These are phyloP conservation scores for Polymixis flavicincta DNA, from an alignment of 2,888 invertebrate genomes.

Conservation along the genomic window DNA sequence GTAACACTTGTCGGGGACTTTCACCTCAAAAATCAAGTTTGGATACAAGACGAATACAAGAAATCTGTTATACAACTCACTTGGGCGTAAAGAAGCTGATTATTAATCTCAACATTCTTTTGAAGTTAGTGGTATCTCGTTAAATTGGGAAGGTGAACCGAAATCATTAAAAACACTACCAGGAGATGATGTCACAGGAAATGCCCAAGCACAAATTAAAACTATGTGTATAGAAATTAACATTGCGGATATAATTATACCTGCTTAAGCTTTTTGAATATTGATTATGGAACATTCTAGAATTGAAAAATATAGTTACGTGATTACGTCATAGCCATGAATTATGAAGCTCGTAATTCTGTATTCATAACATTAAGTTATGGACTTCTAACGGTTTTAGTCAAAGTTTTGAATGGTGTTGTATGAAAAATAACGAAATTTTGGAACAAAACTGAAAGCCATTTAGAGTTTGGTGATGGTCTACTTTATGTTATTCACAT, in stretches of 20 bases:
- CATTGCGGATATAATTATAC: background rate
- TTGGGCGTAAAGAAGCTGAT: constrained; percentile 69
- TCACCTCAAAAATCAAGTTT: constrained; percentile 84
- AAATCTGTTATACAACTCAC: constrained; percentile 83
- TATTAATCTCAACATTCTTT: constrained; percentile 62
- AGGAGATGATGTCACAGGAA: background rate
- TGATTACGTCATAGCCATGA: background rate
- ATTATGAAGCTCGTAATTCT: background rate
- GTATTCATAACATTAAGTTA: background rate
- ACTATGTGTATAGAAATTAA: background rate
- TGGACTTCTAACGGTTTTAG: background rate
- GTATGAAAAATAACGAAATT: background rate
- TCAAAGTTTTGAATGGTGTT: background rate
- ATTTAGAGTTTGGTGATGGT: background rate
- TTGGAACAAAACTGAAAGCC: constrained; percentile 1
- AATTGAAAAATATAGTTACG: background rate
- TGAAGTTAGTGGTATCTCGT: constrained; percentile 20
- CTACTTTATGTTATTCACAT: background rate
- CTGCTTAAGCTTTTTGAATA: background rate
- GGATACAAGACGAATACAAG: constrained; percentile 75
- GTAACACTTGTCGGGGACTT: constrained; percentile 83
- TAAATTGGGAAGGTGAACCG: background rate
- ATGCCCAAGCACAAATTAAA: background rate
- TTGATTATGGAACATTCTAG: constrained; percentile 2
- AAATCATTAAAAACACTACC: background rate